phyloP scores from a whole-genome alignment of 1,140 invertebrate genomes.

The Globodera rostochiensis region DNA sequence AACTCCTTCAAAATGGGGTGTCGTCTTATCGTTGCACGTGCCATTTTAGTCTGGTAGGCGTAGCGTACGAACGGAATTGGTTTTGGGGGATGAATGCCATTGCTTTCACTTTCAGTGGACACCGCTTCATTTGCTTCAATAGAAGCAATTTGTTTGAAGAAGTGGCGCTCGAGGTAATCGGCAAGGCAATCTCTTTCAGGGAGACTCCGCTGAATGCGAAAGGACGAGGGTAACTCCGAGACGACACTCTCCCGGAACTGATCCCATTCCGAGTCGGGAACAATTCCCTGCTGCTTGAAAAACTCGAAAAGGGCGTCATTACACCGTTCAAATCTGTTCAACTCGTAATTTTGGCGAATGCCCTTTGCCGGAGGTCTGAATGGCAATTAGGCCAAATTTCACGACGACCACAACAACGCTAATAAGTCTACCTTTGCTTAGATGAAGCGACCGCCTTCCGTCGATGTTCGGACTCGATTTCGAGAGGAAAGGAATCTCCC shows the following conservation, averaged over 20 bases:
- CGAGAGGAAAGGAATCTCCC: neutral
- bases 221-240: constrained; percentile 47
- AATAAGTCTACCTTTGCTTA: constrained; percentile 1
- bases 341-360: constrained; percentile 36
- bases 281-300: constrained; percentile 40
- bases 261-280: constrained; percentile 49
- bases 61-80: constrained; percentile 47
- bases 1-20: constrained; percentile 42
- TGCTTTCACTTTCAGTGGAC: neutral
- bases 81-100: constrained; percentile 40
- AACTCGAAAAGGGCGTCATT: constrained; percentile 49
- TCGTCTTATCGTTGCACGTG: constrained; percentile 38
- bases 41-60: constrained; percentile 54
- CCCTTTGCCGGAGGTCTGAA: neutral
- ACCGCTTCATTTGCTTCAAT: constrained; percentile 36
- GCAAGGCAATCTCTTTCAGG: constrained; percentile 35
- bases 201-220: constrained; percentile 44
- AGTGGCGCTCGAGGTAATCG: constrained; percentile 36
- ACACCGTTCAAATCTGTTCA: constrained; percentile 26
- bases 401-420: neutral
- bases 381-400: neutral
- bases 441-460: neutral
- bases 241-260: constrained; percentile 32
- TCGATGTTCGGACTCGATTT: neutral
- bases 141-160: constrained; percentile 39